A percentile compares a stretch with the other conserved stretches of the same genome.
Conservation (phyloP, 2,888 invertebrate species). For the Archaeoteleia sp. region DNA sequence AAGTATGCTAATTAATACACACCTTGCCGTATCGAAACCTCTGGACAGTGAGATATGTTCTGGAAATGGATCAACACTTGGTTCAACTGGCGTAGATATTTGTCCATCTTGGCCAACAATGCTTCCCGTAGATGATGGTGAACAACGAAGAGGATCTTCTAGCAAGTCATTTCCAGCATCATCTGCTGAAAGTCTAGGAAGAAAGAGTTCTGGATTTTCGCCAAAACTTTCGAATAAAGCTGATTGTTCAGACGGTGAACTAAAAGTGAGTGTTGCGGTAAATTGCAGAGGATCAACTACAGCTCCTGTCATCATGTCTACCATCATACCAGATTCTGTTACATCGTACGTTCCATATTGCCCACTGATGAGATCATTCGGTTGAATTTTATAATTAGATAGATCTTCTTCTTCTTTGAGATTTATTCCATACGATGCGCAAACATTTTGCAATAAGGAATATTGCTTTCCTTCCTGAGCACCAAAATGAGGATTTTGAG, state of each 20-base stretch:
- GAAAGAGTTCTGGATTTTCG: slow-evolving; percentile 87
- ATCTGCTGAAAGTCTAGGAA: slow-evolving; percentile 81
- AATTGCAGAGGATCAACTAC: slow-evolving; percentile 89
- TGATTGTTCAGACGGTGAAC: slow-evolving; percentile 84
- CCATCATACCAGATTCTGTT: slow-evolving; percentile 85
- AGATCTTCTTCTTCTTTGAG: slow-evolving; percentile 88
- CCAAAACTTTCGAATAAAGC: slow-evolving; percentile 85
- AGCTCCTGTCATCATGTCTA: slow-evolving; percentile 85
- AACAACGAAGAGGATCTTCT: slow-evolving; percentile 80
- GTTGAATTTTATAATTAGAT: slow-evolving; percentile 84
- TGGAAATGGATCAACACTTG: slow-evolving; percentile 82
- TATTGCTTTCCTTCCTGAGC: slow-evolving; percentile 81
- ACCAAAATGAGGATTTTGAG: slow-evolving; percentile 68
- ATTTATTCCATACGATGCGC: slow-evolving; percentile 83
- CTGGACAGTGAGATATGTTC: slow-evolving; percentile 79
- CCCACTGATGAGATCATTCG: slow-evolving; percentile 79
- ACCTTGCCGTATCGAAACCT: slow-evolving; percentile 66
- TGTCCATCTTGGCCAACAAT: slow-evolving; percentile 70
- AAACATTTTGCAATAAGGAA: slow-evolving; percentile 84
- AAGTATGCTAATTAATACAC: slow-evolving; percentile 27
- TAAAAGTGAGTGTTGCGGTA: slow-evolving; percentile 87
- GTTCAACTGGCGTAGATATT: slow-evolving; percentile 81
- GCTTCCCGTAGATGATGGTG: slow-evolving; percentile 78
- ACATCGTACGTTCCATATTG: slow-evolving; percentile 80
- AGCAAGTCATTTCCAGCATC: slow-evolving; percentile 81